Evolutionary conservation across 2,797 vertebrate species (phyloP).

Genomic region (Melopsittacus undulatus): DNA sequence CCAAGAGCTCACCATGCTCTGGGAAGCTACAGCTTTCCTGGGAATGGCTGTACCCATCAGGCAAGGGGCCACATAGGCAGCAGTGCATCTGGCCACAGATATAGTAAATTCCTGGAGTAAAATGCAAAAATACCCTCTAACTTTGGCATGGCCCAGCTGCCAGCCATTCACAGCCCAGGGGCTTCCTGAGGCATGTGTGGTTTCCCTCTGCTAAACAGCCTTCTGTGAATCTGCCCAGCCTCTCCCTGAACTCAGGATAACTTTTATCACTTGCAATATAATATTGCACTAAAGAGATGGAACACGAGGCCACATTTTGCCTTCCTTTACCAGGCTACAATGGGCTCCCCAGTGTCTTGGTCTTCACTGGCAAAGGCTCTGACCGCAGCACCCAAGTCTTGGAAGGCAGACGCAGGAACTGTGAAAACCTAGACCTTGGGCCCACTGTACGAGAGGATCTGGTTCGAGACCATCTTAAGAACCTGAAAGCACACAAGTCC

Average conservation of each 20-base stretch:
- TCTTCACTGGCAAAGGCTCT: too few relatives aligned
- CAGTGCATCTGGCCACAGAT: not conserved
- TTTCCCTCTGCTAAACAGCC: not conserved
- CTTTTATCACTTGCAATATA: not conserved
- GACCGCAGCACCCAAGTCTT: too few relatives aligned
- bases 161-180: not conserved
- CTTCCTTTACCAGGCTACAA: not conserved
- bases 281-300: not conserved
- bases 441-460: too few relatives aligned
- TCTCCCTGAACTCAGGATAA: not conserved
- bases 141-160: not conserved
- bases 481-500: too few relatives aligned
- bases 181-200: not conserved
- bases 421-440: too few relatives aligned
- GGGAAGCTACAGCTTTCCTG: not conserved
- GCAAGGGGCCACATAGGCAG: not conserved
- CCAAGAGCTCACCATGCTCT: not conserved
- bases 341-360: rapidly evolving
- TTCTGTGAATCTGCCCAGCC: not conserved
- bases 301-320: not conserved
- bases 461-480: too few relatives aligned
- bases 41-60: rapidly evolving
- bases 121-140: not conserved
- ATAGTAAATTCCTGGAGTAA: not conserved
- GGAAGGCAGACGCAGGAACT: too few relatives aligned